Evolutionary conservation across 2,113 vertebrate species (phyloP), one percentile per base, ranked within the genome.

Genomic region (Nothocercus julius): DNA sequence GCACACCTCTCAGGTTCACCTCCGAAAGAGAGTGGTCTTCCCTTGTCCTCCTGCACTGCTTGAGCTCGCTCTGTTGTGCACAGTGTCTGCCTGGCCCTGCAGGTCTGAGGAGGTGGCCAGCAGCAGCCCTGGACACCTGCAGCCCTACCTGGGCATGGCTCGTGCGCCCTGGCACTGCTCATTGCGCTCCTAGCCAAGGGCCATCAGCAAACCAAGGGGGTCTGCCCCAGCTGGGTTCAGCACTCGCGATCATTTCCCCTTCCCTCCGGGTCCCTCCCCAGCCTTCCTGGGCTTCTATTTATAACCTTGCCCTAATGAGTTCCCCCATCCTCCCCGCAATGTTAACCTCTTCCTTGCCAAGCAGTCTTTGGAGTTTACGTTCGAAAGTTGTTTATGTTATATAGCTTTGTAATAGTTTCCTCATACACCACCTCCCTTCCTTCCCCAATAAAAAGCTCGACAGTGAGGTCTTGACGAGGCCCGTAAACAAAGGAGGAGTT

Each of bases 341-440:
- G 78, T 97, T 96, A 96, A 96, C 94, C 83, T 93, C 59, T 96
- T 90, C 86, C 70, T 85, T 93, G 83, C 90, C 84, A 89, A 84
- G 53, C 0, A 0, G 1, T 30, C 56, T 75, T 81, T 69, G 62
- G 53, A 73, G 32, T 67, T 89, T 83, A 59, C 86, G 86, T 70
- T 53, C 54, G 91, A 97, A 90, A 92, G 74, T 45, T 97, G 94
- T 96, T 97, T 96, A 94, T 92, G 25, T 94, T 90, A 53, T 72
- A 94, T 42, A 54, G 73, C 63, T 95, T 96, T 94, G 95, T 94
- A 93, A 70, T 19, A 63, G 81, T 82, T 97, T 93, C 96, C 88
- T 93, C 89, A 93, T 80, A 82, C 51, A 80, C 70, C 93, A 54
- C 90, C 96, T 95, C 93, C 95, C 93, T 94, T 96, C 94, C 95